Percentiles rank a stretch among this genome's conserved stretches.
Evolutionary conservation across 2,797 vertebrate species (phyloP).

Genomic region (Carcharodon carcharias): DNA sequence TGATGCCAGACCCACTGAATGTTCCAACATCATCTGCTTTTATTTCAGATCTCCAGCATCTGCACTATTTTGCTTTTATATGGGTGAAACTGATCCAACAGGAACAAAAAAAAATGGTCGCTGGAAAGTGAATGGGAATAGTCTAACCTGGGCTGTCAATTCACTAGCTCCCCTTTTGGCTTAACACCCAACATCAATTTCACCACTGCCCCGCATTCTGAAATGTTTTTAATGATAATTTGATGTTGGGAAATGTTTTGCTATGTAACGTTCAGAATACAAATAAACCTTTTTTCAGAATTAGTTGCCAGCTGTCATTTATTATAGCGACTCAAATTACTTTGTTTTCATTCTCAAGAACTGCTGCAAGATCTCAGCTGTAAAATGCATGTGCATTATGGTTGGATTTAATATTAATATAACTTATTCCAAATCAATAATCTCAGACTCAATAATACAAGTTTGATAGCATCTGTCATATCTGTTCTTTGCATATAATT

Average conservation of each 20-base stretch:
- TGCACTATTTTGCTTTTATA: no score
- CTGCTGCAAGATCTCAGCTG: not conserved
- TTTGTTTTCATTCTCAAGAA: not conserved
- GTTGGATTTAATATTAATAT: constrained; percentile 6
- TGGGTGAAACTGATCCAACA: not conserved
- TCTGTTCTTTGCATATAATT: not conserved
- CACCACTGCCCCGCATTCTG: not conserved
- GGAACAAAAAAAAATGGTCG: no score
- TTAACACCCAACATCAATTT: not conserved
- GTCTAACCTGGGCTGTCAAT: not conserved
- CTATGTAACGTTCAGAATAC: not conserved
- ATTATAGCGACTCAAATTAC: not conserved
- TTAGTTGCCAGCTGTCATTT: not conserved
- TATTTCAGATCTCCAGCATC: no score
- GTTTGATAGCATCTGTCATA: not conserved
- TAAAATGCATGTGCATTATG: not conserved
- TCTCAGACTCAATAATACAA: not conserved
- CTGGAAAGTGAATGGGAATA: not conserved
- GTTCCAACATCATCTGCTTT: no score
- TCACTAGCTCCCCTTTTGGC: no score
- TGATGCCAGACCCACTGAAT: no score
- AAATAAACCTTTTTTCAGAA: not conserved
- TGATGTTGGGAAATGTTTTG: not conserved
- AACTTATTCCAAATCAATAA: not conserved
- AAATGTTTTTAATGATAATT: not conserved